These are phyloP conservation scores for Drosophila watanabei DNA, from an alignment of 1,140 invertebrate species.

Conservation along the genomic window DNA sequence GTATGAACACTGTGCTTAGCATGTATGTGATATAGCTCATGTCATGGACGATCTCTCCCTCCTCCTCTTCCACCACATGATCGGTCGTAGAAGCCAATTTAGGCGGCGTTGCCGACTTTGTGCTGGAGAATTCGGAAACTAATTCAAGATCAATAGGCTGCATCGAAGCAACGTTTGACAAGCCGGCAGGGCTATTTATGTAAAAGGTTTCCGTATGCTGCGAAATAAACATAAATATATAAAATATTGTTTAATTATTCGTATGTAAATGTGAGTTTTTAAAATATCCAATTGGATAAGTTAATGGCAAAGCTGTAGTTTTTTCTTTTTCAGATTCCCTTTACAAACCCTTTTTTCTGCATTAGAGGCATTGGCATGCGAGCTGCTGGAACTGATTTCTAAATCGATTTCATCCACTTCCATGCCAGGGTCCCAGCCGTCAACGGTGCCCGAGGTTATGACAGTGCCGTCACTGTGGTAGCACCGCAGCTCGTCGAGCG, in stretches of 20 bases:
- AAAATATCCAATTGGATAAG: background rate
- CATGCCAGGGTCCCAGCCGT: conserved; percentile 38
- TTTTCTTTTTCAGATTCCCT: too few relatives aligned
- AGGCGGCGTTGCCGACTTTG: background rate
- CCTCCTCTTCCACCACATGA: conserved; percentile 12
- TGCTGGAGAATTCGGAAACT: background rate
- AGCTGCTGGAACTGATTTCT: conserved; percentile 68
- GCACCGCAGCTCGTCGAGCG: conserved; percentile 46
- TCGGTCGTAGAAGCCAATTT: background rate
- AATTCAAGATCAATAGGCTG: background rate
- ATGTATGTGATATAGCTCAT: conserved; percentile 40
- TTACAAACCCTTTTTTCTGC: background rate
- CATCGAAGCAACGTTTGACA: background rate
- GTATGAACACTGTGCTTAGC: conserved; percentile 29
- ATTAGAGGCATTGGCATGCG: conserved; percentile 27
- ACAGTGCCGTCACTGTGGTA: conserved; percentile 75
- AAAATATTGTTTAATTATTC: background rate
- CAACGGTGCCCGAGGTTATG: conserved; percentile 38
- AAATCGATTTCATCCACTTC: conserved; percentile 53
- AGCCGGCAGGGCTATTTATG: conserved; percentile 14
- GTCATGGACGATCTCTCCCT: conserved; percentile 31
- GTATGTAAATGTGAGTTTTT: background rate
- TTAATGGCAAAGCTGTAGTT: background rate
- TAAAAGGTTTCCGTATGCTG: conserved; percentile 5
- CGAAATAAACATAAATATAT: background rate